phyloP scores from a whole-genome alignment of 2,797 vertebrate species.

The Liparis tanakae region DNA sequence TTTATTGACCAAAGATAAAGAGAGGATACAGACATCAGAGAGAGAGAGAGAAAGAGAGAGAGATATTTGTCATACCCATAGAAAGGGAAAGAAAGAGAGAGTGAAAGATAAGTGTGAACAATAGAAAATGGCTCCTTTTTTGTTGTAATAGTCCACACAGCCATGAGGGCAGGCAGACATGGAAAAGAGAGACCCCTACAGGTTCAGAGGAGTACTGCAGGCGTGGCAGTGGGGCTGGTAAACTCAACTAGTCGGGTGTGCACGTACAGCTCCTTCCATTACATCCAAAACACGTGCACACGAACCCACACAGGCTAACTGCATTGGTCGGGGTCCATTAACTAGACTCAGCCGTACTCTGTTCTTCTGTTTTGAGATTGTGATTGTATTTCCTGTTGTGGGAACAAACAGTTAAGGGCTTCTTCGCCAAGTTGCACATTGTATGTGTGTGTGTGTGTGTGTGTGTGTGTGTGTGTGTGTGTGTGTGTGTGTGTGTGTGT shows the following conservation, averaged over 20 bases:
- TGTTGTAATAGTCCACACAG: slow-evolving; percentile 73
- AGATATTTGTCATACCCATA: slow-evolving; percentile 40
- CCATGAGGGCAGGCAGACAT: slow-evolving; percentile 66
- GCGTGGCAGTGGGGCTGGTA: slow-evolving; percentile 72
- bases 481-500: neutral
- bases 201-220: slow-evolving; percentile 70
- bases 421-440: slow-evolving; percentile 29
- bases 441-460: too few species aligned
- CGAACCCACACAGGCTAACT: slow-evolving; percentile 46
- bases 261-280: slow-evolving; percentile 48
- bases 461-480: slow-evolving; percentile 16
- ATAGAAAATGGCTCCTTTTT: slow-evolving; percentile 77
- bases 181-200: slow-evolving; percentile 66
- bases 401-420: slow-evolving; percentile 23
- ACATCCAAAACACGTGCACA: slow-evolving; percentile 42
- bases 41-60: slow-evolving; percentile 39
- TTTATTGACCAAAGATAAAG: slow-evolving; percentile 81
- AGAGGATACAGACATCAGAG: slow-evolving; percentile 73
- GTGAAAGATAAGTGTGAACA: slow-evolving; percentile 60
- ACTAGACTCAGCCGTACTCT: slow-evolving; percentile 9
- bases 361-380: slow-evolving; percentile 8
- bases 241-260: slow-evolving; percentile 49
- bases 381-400: slow-evolving; percentile 8
- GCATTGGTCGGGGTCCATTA: slow-evolving; percentile 36
- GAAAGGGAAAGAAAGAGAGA: slow-evolving; percentile 9